Evolutionary conservation across 2,113 vertebrate genomes (phyloP).

Genomic region (Psettodes erumei): DNA sequence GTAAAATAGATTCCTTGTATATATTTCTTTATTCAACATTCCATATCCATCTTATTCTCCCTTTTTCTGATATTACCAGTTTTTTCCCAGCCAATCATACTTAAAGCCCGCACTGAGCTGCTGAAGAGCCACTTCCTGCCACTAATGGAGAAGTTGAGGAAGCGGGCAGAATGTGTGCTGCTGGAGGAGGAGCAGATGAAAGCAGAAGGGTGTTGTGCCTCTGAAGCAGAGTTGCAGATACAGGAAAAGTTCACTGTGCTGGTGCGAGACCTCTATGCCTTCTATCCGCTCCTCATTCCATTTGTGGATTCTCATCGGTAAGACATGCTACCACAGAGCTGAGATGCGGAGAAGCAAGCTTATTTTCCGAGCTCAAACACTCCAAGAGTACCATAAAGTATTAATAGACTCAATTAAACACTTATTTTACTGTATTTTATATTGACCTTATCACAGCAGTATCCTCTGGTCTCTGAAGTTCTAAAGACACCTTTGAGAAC

Average conservation of each 20-base stretch:
- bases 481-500: background rate
- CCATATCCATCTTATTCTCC: background rate
- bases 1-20: background rate
- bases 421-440: background rate
- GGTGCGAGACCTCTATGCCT: constrained; percentile 94
- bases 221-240: constrained; percentile 92
- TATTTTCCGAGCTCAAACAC: background rate
- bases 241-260: constrained; percentile 92
- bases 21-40: constrained; percentile 5
- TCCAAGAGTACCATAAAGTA: background rate
- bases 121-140: constrained; percentile 94
- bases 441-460: background rate
- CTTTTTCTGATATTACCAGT: constrained; percentile 75
- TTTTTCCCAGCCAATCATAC: constrained; percentile 93
- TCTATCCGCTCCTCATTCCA: constrained; percentile 94
- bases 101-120: constrained; percentile 86
- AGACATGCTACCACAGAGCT: constrained; percentile 5
- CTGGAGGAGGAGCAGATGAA: constrained; percentile 93
- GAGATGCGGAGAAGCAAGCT: background rate
- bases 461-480: background rate
- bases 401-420: background rate
- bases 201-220: constrained; percentile 86
- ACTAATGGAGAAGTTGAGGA: constrained; percentile 95
- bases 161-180: constrained; percentile 89
- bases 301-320: constrained; percentile 96